Evolutionary conservation across 2,888 invertebrate species (phyloP).

Genomic region (Corythucha ciliata): DNA sequence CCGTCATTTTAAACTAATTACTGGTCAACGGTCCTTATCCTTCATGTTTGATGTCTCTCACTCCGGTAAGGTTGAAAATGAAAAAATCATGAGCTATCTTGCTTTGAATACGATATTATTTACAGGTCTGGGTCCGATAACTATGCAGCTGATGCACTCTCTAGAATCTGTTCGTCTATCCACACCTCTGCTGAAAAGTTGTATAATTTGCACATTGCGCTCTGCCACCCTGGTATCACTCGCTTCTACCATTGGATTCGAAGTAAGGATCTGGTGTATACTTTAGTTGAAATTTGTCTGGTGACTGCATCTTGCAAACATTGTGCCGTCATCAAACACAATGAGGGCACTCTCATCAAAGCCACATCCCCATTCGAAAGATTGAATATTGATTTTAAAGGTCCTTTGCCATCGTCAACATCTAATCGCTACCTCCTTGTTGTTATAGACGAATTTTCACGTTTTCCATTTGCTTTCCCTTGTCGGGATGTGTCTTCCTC

Average conservation of each 20-base stretch:
- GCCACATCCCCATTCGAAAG: constrained; percentile 11
- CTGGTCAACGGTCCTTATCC: constrained; percentile 20
- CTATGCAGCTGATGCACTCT: background rate
- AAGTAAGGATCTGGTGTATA: background rate
- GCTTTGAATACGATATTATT: background rate
- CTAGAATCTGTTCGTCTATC: background rate
- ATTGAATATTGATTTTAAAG: constrained; percentile 7
- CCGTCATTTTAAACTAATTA: background rate
- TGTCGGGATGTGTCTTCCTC: constrained; percentile 2
- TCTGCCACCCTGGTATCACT: background rate
- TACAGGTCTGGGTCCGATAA: background rate
- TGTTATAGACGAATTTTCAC: constrained; percentile 4
- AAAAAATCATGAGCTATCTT: constrained; percentile 6
- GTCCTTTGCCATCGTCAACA: constrained; percentile 1
- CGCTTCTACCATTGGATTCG: background rate
- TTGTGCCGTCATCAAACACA: background rate
- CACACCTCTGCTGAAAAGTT: constrained; percentile 5
- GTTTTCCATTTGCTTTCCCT: constrained; percentile 8
- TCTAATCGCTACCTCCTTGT: background rate
- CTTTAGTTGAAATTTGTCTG: background rate
- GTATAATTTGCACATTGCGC: background rate
- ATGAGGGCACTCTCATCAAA: background rate
- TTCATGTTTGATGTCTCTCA: background rate
- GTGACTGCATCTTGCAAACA: background rate
- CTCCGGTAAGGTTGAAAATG: constrained; percentile 7